Conservation (phyloP, 2,113 vertebrate species). For the Potamarius usumacintae region DNA sequence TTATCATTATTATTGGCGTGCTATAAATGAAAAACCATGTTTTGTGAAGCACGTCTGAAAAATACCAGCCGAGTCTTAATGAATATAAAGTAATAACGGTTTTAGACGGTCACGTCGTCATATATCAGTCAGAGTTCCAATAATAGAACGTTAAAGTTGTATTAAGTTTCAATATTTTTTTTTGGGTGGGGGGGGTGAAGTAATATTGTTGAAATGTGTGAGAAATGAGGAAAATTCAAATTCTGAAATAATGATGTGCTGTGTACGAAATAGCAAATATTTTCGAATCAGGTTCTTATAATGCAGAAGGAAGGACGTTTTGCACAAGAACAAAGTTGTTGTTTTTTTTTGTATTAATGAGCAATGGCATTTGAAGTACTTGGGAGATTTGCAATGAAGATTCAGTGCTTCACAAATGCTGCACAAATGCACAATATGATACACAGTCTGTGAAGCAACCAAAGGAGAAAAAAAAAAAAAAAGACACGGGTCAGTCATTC, state of each 20-base stretch:
- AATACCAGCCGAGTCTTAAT: background rate
- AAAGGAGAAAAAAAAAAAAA: background rate
- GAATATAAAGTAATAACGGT: background rate
- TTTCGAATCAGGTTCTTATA: background rate
- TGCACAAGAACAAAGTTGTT: conserved; percentile 21
- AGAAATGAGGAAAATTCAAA: background rate
- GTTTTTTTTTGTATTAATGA: background rate
- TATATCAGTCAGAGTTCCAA: background rate
- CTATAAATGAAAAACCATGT: background rate
- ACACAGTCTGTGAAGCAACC: background rate
- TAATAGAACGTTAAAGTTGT: conserved; percentile 19
- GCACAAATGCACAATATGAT: background rate
- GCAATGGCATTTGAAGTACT: background rate
- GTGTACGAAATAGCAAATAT: background rate
- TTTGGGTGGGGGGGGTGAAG: too few species aligned
- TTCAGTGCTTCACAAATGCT: conserved; percentile 6
- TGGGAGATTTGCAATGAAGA: conserved; percentile 29
- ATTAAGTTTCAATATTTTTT: background rate
- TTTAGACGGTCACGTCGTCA: background rate
- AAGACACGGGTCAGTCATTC: conserved; percentile 7
- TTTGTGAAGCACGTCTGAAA: background rate
- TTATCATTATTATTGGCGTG: background rate
- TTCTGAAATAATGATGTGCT: background rate
- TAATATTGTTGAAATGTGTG: too few species aligned
- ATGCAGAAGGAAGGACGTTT: conserved; percentile 9